A percentile compares a stretch with the other conserved stretches of the same genome.
Evolutionary conservation across 2,113 vertebrate species (phyloP).

Genomic region (Hemichromis elongatus): DNA sequence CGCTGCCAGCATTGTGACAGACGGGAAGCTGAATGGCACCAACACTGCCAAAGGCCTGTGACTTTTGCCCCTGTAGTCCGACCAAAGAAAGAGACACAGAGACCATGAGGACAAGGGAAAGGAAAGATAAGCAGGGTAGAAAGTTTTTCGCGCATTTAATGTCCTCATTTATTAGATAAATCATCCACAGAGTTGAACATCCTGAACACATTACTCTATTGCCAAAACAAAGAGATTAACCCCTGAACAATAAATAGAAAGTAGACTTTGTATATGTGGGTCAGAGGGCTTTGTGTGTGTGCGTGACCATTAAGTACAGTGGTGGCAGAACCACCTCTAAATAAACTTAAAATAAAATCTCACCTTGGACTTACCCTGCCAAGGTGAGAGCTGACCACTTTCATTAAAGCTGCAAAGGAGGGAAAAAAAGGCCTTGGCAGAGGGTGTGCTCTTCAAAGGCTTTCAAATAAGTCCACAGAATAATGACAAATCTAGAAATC

Average conservation of each 20-base stretch:
- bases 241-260: not conserved
- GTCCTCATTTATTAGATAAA: not conserved
- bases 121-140: not conserved
- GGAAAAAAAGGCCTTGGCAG: not conserved
- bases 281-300: not conserved
- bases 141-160: not conserved
- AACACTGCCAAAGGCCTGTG: constrained; percentile 39
- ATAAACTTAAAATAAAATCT: not conserved
- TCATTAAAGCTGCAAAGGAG: not conserved
- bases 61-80: constrained; percentile 49
- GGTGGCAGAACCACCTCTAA: not conserved
- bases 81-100: not conserved
- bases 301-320: not conserved
- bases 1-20: constrained; percentile 56
- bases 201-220: not conserved
- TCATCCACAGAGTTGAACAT: not conserved
- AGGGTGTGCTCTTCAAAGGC: not conserved
- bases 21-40: constrained; percentile 33
- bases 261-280: not conserved
- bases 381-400: not conserved
- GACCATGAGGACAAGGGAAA: not conserved
- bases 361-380: not conserved
- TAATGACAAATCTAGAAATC: not conserved
- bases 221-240: not conserved
- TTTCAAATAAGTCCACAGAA: not conserved